Conservation (phyloP, 2,888 invertebrate species). For the Pandemis cinnamomeana region DNA sequence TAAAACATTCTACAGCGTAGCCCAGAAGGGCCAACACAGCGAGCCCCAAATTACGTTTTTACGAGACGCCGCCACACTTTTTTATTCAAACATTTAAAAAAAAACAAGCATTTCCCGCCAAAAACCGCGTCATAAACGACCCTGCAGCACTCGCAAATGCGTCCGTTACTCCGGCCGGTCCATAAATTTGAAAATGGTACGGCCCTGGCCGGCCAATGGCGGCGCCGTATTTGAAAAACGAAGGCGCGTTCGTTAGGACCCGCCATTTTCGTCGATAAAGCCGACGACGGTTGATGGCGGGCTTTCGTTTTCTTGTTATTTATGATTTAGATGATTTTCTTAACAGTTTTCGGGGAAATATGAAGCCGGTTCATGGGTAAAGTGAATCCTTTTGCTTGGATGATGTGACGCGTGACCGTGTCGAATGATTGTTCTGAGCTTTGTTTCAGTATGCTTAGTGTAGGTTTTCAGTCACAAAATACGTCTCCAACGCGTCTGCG, state of each 20-base stretch:
- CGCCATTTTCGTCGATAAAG: slow-evolving; percentile 43
- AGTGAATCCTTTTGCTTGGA: neutral
- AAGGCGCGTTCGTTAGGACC: slow-evolving; percentile 45
- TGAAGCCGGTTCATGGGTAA: neutral
- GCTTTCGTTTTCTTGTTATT: slow-evolving; percentile 27
- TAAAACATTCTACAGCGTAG: neutral
- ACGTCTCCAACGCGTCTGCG: no score
- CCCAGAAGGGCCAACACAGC: slow-evolving; percentile 8
- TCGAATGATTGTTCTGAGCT: no score
- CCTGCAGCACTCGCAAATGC: slow-evolving; percentile 49
- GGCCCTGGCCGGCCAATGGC: slow-evolving; percentile 53
- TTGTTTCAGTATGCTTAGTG: no score
- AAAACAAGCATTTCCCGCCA: slow-evolving; percentile 30
- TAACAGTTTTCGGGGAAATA: neutral
- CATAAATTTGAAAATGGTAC: slow-evolving; percentile 66
- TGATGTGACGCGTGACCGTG: neutral
- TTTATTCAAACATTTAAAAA: slow-evolving; percentile 33
- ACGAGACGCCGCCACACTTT: slow-evolving; percentile 19
- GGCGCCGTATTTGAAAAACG: slow-evolving; percentile 48
- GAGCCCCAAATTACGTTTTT: slow-evolving; percentile 23
- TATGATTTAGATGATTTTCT: slow-evolving; percentile 17
- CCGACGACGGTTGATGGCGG: slow-evolving; percentile 32
- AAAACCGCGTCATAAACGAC: slow-evolving; percentile 47
- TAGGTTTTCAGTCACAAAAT: no score
- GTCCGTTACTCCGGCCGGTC: slow-evolving; percentile 53